Evolutionary conservation across 2,888 invertebrate species (phyloP).

Genomic region (Malacosoma neustria): DNA sequence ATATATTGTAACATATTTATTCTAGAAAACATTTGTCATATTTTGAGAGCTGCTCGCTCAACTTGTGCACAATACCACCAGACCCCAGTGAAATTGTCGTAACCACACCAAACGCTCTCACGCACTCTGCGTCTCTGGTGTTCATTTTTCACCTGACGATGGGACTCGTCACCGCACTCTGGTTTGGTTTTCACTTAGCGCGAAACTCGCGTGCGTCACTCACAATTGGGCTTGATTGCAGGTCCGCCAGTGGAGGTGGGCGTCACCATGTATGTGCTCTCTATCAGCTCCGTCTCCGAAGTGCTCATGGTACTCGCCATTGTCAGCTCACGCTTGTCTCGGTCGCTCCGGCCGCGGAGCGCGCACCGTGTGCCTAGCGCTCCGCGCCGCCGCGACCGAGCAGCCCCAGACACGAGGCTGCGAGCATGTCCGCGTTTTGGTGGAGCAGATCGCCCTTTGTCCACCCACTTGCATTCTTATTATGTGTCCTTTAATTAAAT

Average conservation of each 20-base stretch:
- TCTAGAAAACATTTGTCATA: no score
- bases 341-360: conserved; percentile 50
- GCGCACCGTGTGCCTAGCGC: conserved; percentile 4
- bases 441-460: conserved; percentile 63
- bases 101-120: conserved; percentile 17
- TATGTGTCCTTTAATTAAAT: conserved; percentile 37
- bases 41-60: conserved; percentile 13
- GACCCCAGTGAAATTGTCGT: conserved; percentile 16
- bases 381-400: conserved; percentile 60
- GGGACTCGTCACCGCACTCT: conserved; percentile 54
- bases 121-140: conserved; percentile 32
- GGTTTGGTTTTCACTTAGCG: conserved; percentile 61
- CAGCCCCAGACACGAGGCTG: conserved; percentile 74
- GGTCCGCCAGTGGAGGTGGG: conserved; percentile 98
- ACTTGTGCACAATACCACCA: conserved; percentile 7
- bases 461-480: conserved; percentile 70
- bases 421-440: conserved; percentile 70
- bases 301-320: conserved; percentile 92
- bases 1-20: no score
- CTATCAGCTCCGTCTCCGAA: conserved; percentile 98
- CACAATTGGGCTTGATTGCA: conserved; percentile 79
- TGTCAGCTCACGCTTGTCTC: conserved; percentile 68
- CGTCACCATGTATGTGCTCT: conserved; percentile 98
- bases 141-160: conserved; percentile 31
- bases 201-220: conserved; percentile 49